These are phyloP conservation scores for Nothoprocta perdicaria DNA, from an alignment of 2,113 vertebrate genomes.

Conservation along the genomic window DNA sequence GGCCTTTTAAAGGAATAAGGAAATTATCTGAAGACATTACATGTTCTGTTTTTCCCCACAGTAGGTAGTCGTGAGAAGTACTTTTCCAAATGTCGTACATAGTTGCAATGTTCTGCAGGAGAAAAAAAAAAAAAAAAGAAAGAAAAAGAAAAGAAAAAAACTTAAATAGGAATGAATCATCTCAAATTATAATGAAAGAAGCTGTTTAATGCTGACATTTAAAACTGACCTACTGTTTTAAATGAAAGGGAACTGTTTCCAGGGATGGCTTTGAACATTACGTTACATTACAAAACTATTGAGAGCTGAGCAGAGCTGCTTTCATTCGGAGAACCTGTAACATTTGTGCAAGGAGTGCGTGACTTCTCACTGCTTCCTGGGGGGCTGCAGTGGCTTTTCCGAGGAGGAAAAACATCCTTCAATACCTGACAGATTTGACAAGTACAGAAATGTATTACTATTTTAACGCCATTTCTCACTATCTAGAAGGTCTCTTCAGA, in stretches of 20 bases:
- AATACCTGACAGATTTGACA: background rate
- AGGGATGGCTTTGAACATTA: background rate
- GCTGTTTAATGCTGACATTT: background rate
- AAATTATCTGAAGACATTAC: background rate
- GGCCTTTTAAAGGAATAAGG: background rate
- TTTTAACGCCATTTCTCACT: background rate
- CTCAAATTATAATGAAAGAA: background rate
- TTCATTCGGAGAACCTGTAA: background rate
- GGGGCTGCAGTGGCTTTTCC: background rate
- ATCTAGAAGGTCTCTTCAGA: background rate
- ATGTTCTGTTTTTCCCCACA: fast-evolving
- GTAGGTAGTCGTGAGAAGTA: conserved; percentile 22
- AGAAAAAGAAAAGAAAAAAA: background rate
- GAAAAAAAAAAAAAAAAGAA: background rate
- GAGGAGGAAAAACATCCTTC: conserved; percentile 3
- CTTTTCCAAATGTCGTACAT: background rate
- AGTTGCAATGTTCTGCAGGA: background rate
- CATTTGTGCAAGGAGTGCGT: background rate
- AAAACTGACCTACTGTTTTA: conserved; percentile 21
- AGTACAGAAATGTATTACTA: background rate
- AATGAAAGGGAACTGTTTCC: background rate
- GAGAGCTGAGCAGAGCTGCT: background rate
- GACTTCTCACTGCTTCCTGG: background rate
- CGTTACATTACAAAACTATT: background rate
- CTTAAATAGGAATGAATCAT: background rate